Base-by-base conservation (phyloP, 2,888 invertebrate genomes). In the Trichogramma dendrolimi region DNA sequence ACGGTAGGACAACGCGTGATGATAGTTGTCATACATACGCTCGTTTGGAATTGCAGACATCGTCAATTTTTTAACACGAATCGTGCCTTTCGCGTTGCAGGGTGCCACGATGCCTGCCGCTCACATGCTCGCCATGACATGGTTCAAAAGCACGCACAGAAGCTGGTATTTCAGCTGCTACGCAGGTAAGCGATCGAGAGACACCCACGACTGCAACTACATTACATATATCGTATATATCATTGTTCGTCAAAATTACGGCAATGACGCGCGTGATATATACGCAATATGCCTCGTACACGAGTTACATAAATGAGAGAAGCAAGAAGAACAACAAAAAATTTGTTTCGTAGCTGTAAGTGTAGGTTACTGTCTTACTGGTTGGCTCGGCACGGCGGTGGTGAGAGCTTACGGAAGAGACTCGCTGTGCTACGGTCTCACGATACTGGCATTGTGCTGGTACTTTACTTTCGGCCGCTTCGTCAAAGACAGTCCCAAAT, bases 51-150 rank as follows among this genome's bases (percentile, higher is more conserved):
- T 46, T 10, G n/a, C 46, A 8, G n/a, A 10, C 2, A 46, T 2
- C 10, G 27, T 27, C 27, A 27, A 41, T 52, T 58, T 46, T 10
- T 52, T 55, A 47, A 56, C 41, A 11, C 46, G 10, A 41, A 50
- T 54, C 6, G 14, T 54, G 14, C 0, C 7, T 54, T 38, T 27
- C 27, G 27, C 27, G 27, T 27, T 27, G 60, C 59, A 84, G 84
- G 84, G 83, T 48, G 83, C 83, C 10, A 83, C 83, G 8, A 84
- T 84, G 83, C 84, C 84, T 14, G 84, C 83, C 10, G 83, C 84
- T 55, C 84, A 84, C 67, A 83, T 83, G 82, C 72, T 84, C 38
- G 84, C 84, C 64, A 83, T 83, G 67, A 83, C 83, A 41, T 84
- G 84, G 84, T 83, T 84, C 67, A 82, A 83, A 72, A 82, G 83